A percentile compares a stretch with the other conserved stretches of the same genome.
phyloP scores from a whole-genome alignment of 2,113 vertebrate genomes.

The Heloderma charlesbogerti region DNA sequence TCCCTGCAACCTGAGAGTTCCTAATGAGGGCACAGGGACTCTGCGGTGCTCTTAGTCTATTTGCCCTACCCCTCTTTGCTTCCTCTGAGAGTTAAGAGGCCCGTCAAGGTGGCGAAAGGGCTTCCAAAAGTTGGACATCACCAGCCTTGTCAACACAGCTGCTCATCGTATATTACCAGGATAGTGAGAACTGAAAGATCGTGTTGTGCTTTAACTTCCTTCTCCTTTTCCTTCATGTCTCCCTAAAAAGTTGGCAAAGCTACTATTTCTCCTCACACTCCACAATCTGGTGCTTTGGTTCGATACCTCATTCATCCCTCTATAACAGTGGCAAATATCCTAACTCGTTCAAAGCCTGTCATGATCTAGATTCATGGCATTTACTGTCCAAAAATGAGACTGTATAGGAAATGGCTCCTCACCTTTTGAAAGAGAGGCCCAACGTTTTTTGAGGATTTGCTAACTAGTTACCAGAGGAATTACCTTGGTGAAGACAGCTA shows the following conservation, averaged over 20 bases:
- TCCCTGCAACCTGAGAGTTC: not conserved
- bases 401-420: not conserved
- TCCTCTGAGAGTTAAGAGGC: not conserved
- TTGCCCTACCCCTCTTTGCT: not conserved
- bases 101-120: not conserved
- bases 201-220: not conserved
- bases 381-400: not conserved
- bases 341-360: not conserved
- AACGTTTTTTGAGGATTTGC: not conserved
- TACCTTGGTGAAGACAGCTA: constrained; percentile 97
- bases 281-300: not conserved
- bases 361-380: not conserved
- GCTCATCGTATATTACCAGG: not conserved
- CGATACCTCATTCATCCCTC: not conserved
- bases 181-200: not conserved
- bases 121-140: not conserved
- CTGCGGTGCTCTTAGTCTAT: not conserved
- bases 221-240: not conserved
- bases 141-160: not conserved
- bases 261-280: not conserved
- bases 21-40: not conserved
- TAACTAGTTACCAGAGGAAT: constrained; percentile 20
- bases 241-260: not conserved
- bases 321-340: not conserved
- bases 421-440: not conserved